Evolutionary conservation across 2,888 invertebrate genomes (phyloP), one percentile per base, ranked within the genome.

Genomic region (Agonopterix arenella): DNA sequence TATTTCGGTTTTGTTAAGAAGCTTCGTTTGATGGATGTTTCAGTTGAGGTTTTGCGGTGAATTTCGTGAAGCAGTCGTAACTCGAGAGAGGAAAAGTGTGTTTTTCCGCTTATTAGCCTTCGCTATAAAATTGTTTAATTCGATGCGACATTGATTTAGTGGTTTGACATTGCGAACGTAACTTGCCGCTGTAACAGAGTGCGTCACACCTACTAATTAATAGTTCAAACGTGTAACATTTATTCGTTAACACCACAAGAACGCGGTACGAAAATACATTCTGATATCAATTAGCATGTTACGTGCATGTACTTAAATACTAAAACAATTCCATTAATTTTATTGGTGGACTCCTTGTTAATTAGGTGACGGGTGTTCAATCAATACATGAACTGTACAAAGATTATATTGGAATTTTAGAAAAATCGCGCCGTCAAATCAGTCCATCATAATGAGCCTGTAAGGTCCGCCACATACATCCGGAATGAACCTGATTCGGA

Each of bases 1-100:
- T 72, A 80, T 78, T 82, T 80, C 70, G 71, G 76, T 78, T 69
- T 76, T 77, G 80, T 80, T 82, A 76, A 78, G 77, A 76, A 75
- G 74, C 70, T 75, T 69, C 67, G 68, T 76, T 80, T 84, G 80
- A 83, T 80, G 73, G 77, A 84, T 83, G 76, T 76, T 76, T 79
- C 73, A 74, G 76, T 68, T 58, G 70, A 68, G 71, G 73, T 77
- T 80, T 76, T 77, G 76, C 66, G 73, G 72, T 65, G 63, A 66
- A 68, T 71, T 71, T 74, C 56, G 61, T 64, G 66, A 73, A 75
- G 69, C 57, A 70, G 64, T 65, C 64, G 54, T 64, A 61, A 66
- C 64, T 62, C 66, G 54, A 60, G 61, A 61, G 60, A 55, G 60
- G 57, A 62, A 67, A 67, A 64, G 57, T 63, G 54, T 59, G 60